phyloP scores from a whole-genome alignment of 1,140 invertebrate species.

The Leptonema lineaticorne region DNA sequence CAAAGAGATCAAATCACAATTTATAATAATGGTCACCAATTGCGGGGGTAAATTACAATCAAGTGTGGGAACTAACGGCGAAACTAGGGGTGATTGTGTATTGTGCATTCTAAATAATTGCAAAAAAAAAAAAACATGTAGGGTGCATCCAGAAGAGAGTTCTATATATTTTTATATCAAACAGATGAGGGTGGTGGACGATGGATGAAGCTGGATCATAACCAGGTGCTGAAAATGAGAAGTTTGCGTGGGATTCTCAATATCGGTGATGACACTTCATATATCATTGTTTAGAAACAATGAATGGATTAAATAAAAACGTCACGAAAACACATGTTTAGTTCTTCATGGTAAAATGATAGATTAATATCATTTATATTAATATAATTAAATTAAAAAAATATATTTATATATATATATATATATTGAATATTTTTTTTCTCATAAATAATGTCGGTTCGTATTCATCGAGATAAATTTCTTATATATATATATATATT shows the following conservation, averaged over 20 bases:
- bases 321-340: not conserved
- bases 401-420: too few species aligned
- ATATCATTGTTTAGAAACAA: not conserved
- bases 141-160: not conserved
- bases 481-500: too few species aligned
- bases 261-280: not conserved
- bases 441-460: too few species aligned
- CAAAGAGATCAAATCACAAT: slow-evolving; percentile 4
- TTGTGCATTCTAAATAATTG: not conserved
- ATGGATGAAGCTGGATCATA: not conserved
- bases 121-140: not conserved
- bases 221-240: not conserved
- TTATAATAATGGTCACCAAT: not conserved
- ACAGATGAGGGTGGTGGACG: slow-evolving; percentile 3
- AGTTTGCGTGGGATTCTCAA: slow-evolving; percentile 2
- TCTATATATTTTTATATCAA: too few species aligned
- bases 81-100: too few species aligned
- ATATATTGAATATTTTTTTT: not conserved
- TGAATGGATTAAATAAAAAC: not conserved
- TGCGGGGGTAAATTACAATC: slow-evolving; percentile 4
- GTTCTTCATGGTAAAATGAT: too few species aligned
- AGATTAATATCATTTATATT: too few species aligned
- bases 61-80: slow-evolving; percentile 3
- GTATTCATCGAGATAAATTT: too few species aligned
- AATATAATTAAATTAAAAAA: too few species aligned